These are phyloP conservation scores for Aythya baeri DNA, from an alignment of 2,113 vertebrate species.

Conservation along the genomic window DNA sequence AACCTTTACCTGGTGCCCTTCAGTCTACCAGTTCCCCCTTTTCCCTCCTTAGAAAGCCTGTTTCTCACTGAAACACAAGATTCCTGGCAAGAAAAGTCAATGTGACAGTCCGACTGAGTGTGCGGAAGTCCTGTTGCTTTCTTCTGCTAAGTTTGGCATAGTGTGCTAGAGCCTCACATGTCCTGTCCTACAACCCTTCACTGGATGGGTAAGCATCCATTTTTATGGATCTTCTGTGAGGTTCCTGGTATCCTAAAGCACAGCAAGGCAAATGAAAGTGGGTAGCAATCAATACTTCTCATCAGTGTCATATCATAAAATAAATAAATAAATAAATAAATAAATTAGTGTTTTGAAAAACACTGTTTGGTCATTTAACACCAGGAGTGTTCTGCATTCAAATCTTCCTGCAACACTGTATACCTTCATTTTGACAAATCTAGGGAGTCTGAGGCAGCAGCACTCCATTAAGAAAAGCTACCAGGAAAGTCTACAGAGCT, in stretches of 20 bases:
- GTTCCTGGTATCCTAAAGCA: not conserved
- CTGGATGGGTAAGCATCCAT: not conserved
- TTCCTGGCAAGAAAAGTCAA: constrained; percentile 19
- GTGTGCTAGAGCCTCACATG: not conserved
- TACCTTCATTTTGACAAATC: not conserved
- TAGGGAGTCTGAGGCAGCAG: not conserved
- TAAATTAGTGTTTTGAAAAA: not conserved
- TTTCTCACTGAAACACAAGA: constrained; percentile 1
- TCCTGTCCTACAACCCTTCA: not conserved
- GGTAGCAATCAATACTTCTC: not conserved
- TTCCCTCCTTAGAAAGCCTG: not conserved
- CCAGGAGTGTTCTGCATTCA: not conserved
- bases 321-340: no score
- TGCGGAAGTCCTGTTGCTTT: not conserved
- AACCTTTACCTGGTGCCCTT: constrained; percentile 71
- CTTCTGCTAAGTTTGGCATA: not conserved
- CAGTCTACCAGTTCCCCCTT: constrained; percentile 46
- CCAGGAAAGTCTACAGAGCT: not conserved
- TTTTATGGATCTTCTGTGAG: not conserved
- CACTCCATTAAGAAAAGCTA: not conserved
- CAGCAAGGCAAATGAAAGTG: not conserved
- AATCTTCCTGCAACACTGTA: rapidly evolving
- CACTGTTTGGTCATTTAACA: not conserved
- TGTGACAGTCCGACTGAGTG: not conserved
- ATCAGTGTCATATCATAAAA: not conserved